Percentiles rank a stretch among this genome's conserved stretches.
These are phyloP conservation scores for Platyscelio sp. DNA, from an alignment of 2,888 invertebrate species.

Conservation along the genomic window DNA sequence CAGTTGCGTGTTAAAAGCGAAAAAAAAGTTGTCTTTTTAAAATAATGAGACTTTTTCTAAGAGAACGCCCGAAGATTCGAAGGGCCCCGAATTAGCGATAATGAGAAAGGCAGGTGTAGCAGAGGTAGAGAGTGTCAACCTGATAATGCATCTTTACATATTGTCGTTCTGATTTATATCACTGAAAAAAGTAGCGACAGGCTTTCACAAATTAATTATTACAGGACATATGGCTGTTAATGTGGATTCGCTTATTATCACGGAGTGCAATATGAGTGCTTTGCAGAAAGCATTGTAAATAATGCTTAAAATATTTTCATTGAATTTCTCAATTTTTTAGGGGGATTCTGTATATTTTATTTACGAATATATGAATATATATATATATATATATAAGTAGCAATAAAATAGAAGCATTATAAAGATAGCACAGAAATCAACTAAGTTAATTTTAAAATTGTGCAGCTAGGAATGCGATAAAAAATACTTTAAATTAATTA, in stretches of 20 bases:
- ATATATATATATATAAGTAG: no score
- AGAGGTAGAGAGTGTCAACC: conserved; percentile 44
- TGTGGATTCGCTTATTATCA: neutral
- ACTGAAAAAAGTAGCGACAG: conserved; percentile 15
- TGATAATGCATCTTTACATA: conserved; percentile 48
- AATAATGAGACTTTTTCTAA: conserved; percentile 42
- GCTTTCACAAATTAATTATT: conserved; percentile 30
- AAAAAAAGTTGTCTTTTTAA: conserved; percentile 20
- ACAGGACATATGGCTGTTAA: neutral
- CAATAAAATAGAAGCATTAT: no score
- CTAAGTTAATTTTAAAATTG: no score
- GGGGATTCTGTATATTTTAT: no score
- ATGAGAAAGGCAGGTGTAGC: conserved; percentile 57
- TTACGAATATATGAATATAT: no score
- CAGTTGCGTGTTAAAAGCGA: conserved; percentile 9
- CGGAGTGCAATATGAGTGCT: no score
- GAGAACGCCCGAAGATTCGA: conserved; percentile 25
- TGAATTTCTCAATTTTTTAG: no score
- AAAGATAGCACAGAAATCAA: no score
- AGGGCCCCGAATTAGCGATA: conserved; percentile 45
- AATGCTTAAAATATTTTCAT: neutral
- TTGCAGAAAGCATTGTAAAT: no score
- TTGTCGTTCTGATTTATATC: conserved; percentile 36
- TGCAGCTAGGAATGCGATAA: no score
- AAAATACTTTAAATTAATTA: no score